These are phyloP conservation scores for Choristoneura fumiferana DNA, from an alignment of 1,140 invertebrate species.

Conservation along the genomic window DNA sequence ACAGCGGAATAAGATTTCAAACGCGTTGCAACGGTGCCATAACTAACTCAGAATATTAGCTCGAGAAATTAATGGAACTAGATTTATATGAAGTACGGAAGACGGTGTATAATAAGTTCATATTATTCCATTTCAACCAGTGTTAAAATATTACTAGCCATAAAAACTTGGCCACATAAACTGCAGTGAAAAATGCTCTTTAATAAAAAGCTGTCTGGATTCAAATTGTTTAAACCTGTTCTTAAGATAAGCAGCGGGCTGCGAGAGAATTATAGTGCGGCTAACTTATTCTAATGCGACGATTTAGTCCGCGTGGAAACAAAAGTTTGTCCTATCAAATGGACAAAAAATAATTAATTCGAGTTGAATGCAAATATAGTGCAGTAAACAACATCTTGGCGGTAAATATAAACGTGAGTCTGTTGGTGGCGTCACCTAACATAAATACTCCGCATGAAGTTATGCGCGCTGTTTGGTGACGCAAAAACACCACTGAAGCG, in stretches of 20 bases:
- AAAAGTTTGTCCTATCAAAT: conserved; percentile 19
- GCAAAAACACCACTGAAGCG: conserved; percentile 69
- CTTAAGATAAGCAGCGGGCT: conserved; percentile 1
- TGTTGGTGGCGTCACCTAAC: conserved; percentile 56
- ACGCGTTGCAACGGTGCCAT: conserved; percentile 20
- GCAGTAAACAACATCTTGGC: conserved; percentile 60
- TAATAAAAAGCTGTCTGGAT: conserved; percentile 20
- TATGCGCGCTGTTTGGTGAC: conserved; percentile 50
- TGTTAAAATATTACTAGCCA: conserved; percentile 1
- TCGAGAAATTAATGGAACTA: conserved; percentile 5
- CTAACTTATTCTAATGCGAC: conserved; percentile 6
- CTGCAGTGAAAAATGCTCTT: background rate
- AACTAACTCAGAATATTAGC: conserved; percentile 15
- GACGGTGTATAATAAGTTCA: background rate
- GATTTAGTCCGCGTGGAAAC: background rate
- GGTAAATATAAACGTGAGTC: conserved; percentile 53
- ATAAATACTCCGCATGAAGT: conserved; percentile 67
- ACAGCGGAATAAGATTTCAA: conserved; percentile 25
- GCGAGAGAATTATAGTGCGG: conserved; percentile 10
- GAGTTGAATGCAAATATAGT: conserved; percentile 51
- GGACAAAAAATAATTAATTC: conserved; percentile 33
- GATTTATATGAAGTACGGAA: background rate
- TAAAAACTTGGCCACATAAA: background rate
- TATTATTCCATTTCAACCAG: background rate
- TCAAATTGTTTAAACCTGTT: conserved; percentile 6